Conservation (phyloP, 1,140 invertebrate species). For the Druon quercuslanigerum region DNA sequence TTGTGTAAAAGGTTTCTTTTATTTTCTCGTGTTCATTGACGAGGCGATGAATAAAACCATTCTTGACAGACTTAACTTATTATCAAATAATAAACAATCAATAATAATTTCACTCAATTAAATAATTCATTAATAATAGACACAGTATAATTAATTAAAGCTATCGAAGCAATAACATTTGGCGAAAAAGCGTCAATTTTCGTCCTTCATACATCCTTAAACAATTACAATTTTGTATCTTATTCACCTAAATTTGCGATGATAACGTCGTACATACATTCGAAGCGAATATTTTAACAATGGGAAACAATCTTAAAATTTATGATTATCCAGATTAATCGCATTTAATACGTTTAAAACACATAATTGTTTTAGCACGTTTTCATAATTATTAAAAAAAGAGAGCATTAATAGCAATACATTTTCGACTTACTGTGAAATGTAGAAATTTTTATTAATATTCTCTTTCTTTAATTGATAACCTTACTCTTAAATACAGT, state of each 20-base stretch:
- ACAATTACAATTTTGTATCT: background rate
- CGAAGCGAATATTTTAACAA: constrained; percentile 18
- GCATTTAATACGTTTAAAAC: constrained; percentile 5
- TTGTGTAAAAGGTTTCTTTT: constrained; percentile 1
- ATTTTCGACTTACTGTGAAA: no score
- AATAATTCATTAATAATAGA: background rate
- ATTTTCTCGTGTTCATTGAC: constrained; percentile 2
- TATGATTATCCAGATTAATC: constrained; percentile 6
- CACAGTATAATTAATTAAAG: constrained; percentile 1
- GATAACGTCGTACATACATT: constrained; percentile 15
- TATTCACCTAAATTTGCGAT: constrained; percentile 15
- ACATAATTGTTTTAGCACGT: background rate
- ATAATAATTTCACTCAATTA: background rate
- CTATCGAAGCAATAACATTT: constrained; percentile 30
- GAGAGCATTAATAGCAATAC: no score
- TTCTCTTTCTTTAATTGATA: no score
- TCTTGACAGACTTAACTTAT: constrained; percentile 7
- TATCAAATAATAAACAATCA: background rate
- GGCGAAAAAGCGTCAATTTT: constrained; percentile 25
- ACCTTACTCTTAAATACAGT: no score
- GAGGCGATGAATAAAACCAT: constrained; percentile 3
- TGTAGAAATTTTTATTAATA: no score
- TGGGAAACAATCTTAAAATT: constrained; percentile 7
- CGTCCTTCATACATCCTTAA: background rate
- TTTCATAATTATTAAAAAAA: no score